Conservation (phyloP, 2,888 invertebrate genomes). For the Coenonympha glycerion region DNA sequence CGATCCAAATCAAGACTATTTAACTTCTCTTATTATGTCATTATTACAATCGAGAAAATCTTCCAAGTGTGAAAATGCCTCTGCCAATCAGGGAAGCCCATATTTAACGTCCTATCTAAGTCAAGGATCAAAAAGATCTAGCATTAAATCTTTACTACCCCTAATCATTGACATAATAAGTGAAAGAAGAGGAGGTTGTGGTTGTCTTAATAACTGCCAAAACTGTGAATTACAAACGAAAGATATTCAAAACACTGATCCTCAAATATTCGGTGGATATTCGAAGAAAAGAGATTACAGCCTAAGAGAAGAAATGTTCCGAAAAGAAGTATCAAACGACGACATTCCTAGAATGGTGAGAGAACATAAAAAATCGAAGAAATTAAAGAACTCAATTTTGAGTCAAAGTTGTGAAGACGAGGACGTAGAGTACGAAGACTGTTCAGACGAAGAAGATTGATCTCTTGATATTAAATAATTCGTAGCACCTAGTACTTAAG, state of each 20-base stretch:
- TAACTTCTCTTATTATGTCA: conserved; percentile 27
- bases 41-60: conserved; percentile 22
- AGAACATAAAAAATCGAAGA: conserved; percentile 25
- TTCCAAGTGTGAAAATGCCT: conserved; percentile 22
- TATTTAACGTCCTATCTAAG: conserved; percentile 6
- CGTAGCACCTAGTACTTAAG: background rate
- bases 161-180: conserved; percentile 54
- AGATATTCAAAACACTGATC: conserved; percentile 7
- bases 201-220: conserved; percentile 29
- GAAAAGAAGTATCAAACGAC: conserved; percentile 28
- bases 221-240: conserved; percentile 26
- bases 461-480: background rate
- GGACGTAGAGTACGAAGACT: conserved; percentile 30
- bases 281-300: conserved; percentile 43
- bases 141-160: conserved; percentile 51
- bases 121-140: conserved; percentile 40
- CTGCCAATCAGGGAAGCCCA: background rate
- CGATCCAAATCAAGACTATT: conserved; percentile 10
- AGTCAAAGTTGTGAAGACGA: conserved; percentile 39
- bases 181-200: conserved; percentile 43
- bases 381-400: conserved; percentile 21
- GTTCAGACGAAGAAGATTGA: conserved; percentile 24
- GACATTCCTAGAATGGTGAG: conserved; percentile 23
- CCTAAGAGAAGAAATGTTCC: conserved; percentile 24
- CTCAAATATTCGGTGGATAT: conserved; percentile 37